Percentiles rank a stretch among this genome's conserved stretches.
Conservation (phyloP, 2,113 vertebrate genomes). For the Ovibos moschatus region DNA sequence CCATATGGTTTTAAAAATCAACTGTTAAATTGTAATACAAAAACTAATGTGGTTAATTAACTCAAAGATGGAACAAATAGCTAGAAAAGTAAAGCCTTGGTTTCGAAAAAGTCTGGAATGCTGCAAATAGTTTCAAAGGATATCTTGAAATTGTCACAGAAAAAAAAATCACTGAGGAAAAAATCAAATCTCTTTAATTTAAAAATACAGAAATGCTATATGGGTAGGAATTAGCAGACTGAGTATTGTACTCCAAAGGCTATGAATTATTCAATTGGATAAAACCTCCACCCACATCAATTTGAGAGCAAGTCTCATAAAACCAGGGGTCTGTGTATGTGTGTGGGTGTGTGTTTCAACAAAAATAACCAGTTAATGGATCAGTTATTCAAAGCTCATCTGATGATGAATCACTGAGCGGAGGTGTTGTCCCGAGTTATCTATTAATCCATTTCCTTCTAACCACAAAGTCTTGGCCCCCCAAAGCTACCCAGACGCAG, state of each 20-base stretch:
- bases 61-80: not conserved
- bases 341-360: not conserved
- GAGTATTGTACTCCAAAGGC: not conserved
- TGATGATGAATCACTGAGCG: not conserved
- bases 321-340: not conserved
- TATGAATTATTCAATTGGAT: not conserved
- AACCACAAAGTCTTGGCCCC: not conserved
- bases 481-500: not conserved
- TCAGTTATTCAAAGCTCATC: not conserved
- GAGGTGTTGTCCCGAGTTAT: not conserved
- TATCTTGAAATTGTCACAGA: not conserved
- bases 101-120: slow-evolving; percentile 15
- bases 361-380: not conserved
- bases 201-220: not conserved
- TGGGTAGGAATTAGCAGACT: not conserved
- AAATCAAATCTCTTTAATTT: not conserved
- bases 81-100: not conserved
- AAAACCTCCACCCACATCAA: not conserved
- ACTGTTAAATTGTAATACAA: not conserved
- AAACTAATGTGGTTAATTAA: not conserved
- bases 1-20: not conserved
- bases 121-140: not conserved
- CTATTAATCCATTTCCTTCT: not conserved
- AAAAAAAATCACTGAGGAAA: not conserved
- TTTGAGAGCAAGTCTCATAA: not conserved